Base-by-base conservation (phyloP, 2,113 vertebrate species). In the Axis porcinus region DNA sequence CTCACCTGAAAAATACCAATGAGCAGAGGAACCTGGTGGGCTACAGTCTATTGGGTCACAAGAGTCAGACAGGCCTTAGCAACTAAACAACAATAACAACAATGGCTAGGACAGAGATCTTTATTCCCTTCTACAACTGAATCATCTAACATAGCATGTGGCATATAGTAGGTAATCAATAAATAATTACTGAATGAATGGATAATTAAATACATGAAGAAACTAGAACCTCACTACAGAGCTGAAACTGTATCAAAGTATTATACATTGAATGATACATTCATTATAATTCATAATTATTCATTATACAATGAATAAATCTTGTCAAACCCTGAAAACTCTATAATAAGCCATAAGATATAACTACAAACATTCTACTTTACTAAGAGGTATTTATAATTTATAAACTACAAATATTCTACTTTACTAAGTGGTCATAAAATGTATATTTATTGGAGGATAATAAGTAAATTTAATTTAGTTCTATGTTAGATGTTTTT, bases 391-490 rank as follows among this genome's bases (percentile, higher is more conserved):
- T 96, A 50, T 50, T 50, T 50, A 50, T 50, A 50, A 50, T 50
- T 45, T 45, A 45, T 45, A 45, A 96, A 54, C 28, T 94, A 81
- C 87, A 94, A 89, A 87, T 83, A 94, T 30, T 30, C 60, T 30
- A 47, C 27, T 92, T 94, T 87, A 97, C n/a, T 88, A 74, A 95
- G 3, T 14, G 55, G 19, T 96, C 55, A 92, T 97, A 97, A 98
- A 95, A 91, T 86, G 36, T 58, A 91, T 7, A 27, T 25, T 97
- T 96, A 94, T 92, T 57, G 70, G 50, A 40, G 86, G 60, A 97
- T 84, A 97, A 30, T 67, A 84, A 47, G 23, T 33, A 96, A 93
- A 96, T 96, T 96, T 94, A 97, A 98, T 97, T 97, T 94, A 96
- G 67, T 92, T 92, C 52, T 88, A 33, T 90, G 45, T 74, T 93